Evolutionary conservation across 1,140 invertebrate genomes (phyloP).

Genomic region (Battus philenor): DNA sequence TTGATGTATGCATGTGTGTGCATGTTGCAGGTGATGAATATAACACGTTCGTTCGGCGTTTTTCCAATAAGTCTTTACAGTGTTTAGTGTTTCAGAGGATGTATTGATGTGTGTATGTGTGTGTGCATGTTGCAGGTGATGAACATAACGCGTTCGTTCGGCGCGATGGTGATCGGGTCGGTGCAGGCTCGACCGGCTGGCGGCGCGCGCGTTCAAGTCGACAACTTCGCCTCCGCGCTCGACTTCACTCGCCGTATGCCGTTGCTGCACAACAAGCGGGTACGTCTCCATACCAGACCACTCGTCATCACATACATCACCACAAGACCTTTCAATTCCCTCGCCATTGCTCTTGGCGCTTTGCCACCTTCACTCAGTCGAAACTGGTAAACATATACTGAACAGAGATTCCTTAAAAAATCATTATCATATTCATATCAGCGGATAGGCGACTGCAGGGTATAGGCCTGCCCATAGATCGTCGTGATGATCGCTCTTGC

Average conservation of each 20-base stretch:
- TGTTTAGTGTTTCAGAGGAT: too few relatives aligned
- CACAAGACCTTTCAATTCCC: too few relatives aligned
- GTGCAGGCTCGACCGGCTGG: slow-evolving; percentile 68
- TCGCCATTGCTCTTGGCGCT: too few relatives aligned
- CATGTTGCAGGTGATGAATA: slow-evolving; percentile 65
- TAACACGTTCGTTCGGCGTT: slow-evolving; percentile 62
- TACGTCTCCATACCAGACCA: slow-evolving; percentile 16
- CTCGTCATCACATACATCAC: too few relatives aligned
- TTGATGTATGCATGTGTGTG: background rate
- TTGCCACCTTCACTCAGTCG: too few relatives aligned
- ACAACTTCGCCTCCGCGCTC: slow-evolving; percentile 68
- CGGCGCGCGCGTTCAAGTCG: slow-evolving; percentile 57
- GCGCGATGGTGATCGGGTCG: slow-evolving; percentile 78
- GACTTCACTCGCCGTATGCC: slow-evolving; percentile 65
- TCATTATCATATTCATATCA: too few relatives aligned
- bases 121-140: slow-evolving; percentile 52
- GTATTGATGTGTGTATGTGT: background rate
- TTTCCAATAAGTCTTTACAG: too few relatives aligned
- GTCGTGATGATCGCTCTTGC: too few relatives aligned
- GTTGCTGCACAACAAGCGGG: slow-evolving; percentile 56
- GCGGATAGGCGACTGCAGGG: too few relatives aligned
- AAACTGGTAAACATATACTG: too few relatives aligned
- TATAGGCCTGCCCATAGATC: too few relatives aligned
- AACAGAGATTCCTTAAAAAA: too few relatives aligned
- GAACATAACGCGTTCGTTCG: slow-evolving; percentile 62